Conservation (phyloP, 2,797 vertebrate genomes). For the Danionella dracula region DNA sequence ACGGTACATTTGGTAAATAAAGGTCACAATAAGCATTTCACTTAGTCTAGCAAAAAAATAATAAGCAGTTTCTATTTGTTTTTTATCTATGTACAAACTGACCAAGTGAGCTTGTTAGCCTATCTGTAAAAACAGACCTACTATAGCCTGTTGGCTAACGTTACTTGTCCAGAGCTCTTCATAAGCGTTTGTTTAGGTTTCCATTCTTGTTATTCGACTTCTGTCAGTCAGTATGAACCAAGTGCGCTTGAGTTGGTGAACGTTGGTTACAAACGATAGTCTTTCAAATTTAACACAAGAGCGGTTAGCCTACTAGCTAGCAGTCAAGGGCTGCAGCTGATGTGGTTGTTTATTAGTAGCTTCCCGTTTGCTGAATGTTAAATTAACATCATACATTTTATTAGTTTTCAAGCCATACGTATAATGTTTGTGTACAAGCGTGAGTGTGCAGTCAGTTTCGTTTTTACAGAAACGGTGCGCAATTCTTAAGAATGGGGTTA, state of each 20-base stretch:
- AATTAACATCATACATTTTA: too few species aligned
- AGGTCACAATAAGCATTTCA: too few species aligned
- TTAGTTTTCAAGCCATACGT: too few species aligned
- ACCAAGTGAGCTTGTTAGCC: constrained; percentile 4
- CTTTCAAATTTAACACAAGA: background rate
- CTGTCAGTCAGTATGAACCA: background rate
- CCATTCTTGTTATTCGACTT: background rate
- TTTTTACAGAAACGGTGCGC: background rate
- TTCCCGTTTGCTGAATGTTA: background rate
- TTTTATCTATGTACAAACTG: background rate
- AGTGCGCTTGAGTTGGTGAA: background rate
- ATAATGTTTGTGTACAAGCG: background rate
- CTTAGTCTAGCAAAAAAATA: too few species aligned
- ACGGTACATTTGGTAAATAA: too few species aligned
- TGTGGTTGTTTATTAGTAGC: constrained; percentile 15
- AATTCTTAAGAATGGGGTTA: too few species aligned
- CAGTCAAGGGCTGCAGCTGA: constrained; percentile 7
- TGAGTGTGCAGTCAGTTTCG: constrained; percentile 5
- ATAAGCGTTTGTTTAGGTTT: background rate
- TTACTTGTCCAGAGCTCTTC: background rate
- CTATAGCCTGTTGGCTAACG: constrained; percentile 14
- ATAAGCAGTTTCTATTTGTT: background rate
- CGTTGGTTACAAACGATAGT: background rate
- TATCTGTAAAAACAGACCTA: background rate
- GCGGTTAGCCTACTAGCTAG: too few species aligned